Evolutionary conservation across 2,888 invertebrate genomes (phyloP).

Genomic region (Cephus pygmeus): DNA sequence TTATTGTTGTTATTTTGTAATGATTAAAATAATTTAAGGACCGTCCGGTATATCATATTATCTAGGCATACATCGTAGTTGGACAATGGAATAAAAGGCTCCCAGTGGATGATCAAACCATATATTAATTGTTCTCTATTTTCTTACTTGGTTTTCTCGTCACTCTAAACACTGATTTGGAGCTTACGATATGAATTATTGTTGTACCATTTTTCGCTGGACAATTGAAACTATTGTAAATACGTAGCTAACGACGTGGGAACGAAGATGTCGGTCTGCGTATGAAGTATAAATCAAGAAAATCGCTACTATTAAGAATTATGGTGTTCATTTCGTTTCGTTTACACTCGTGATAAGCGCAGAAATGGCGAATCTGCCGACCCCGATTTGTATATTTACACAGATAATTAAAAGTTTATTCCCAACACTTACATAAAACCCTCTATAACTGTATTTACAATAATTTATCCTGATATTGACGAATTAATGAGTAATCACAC

Average conservation of each 20-base stretch:
- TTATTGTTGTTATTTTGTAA: neutral
- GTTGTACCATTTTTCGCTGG: neutral
- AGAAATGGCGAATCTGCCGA: neutral
- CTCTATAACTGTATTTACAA: neutral
- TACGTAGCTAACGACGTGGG: neutral
- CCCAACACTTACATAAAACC: neutral
- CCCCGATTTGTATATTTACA: neutral
- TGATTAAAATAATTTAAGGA: neutral
- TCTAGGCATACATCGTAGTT: neutral
- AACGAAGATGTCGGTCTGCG: neutral
- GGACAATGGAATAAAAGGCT: neutral
- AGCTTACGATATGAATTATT: neutral
- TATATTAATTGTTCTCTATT: neutral
- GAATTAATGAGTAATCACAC: neutral
- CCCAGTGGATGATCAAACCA: neutral
- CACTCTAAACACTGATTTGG: neutral
- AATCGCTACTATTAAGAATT: neutral
- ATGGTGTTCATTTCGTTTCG: neutral
- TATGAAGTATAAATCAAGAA: neutral
- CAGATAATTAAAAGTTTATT: neutral
- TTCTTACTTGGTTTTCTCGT: neutral
- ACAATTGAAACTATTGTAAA: neutral
- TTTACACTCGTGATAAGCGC: neutral
- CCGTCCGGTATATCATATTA: neutral
- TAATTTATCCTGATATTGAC: neutral